Conservation (phyloP, 1,140 invertebrate species). For the Drosophila busckii region DNA sequence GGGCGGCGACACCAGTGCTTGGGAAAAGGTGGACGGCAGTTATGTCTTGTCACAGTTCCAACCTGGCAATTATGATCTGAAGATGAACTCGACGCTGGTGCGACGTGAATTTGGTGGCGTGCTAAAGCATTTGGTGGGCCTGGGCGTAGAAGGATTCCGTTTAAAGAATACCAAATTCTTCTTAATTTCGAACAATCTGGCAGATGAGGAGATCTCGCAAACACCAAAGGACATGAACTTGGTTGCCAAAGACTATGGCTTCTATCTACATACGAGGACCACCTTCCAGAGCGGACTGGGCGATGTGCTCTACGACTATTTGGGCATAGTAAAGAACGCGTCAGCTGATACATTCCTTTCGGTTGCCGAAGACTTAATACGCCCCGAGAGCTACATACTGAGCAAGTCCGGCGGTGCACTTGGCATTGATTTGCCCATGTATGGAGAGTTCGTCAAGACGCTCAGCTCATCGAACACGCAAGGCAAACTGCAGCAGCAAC, state of each 20-base stretch:
- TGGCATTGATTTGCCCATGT: conserved; percentile 70
- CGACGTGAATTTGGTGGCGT: conserved; percentile 83
- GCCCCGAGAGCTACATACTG: conserved; percentile 47
- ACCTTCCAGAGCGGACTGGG: conserved; percentile 81
- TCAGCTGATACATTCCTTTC: conserved; percentile 79
- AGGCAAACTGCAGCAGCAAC: conserved; percentile 34
- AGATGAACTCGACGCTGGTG: conserved; percentile 82
- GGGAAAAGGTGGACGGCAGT: conserved; percentile 81
- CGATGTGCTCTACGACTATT: conserved; percentile 82
- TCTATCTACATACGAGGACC: conserved; percentile 82
- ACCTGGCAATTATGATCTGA: conserved; percentile 83
- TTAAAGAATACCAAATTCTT: conserved; percentile 84
- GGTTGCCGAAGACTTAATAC: conserved; percentile 62
- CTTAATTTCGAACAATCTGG: conserved; percentile 80
- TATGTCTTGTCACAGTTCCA: conserved; percentile 83
- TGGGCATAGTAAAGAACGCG: conserved; percentile 80
- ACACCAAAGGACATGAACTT: conserved; percentile 35
- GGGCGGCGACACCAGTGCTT: conserved; percentile 81
- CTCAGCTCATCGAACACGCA: conserved; percentile 30
- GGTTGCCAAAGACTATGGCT: conserved; percentile 80
- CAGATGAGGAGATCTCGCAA: conserved; percentile 78
- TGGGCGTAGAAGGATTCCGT: conserved; percentile 87
- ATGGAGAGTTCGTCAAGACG: conserved; percentile 50
- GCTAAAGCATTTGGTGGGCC: conserved; percentile 84
- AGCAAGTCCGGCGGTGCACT: conserved; percentile 19